phyloP scores from a whole-genome alignment of 2,797 vertebrate species.

The Pogoniulus pusillus region DNA sequence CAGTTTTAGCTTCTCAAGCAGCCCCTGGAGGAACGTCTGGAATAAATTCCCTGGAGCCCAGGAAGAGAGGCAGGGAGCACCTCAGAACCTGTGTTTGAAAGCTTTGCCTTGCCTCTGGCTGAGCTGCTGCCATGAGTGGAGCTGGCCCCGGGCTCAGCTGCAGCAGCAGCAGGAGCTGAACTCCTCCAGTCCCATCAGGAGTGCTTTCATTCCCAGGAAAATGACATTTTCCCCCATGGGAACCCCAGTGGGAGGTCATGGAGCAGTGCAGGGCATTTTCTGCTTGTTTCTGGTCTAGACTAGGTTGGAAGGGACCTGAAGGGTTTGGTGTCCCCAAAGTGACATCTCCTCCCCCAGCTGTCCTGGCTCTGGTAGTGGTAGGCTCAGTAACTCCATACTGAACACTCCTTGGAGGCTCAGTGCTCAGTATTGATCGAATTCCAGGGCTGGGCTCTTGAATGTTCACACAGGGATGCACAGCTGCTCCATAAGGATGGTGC shows the following conservation, averaged over 20 bases:
- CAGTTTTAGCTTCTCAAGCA: fast-evolving
- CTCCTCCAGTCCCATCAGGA: fast-evolving
- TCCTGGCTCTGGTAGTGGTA: too few species aligned
- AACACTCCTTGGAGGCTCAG: too few species aligned
- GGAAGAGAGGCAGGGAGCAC: background rate
- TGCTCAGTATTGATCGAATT: too few species aligned
- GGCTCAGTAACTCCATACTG: too few species aligned
- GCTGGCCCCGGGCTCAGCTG: background rate
- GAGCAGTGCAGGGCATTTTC: fast-evolving
- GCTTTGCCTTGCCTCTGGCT: background rate
- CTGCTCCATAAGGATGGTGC: background rate
- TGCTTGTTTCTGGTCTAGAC: background rate
- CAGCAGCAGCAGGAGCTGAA: fast-evolving
- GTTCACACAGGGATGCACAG: fast-evolving
- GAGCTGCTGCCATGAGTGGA: background rate
- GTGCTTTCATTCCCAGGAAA: background rate
- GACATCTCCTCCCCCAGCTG: fast-evolving
- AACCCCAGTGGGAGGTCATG: fast-evolving
- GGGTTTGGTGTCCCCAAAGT: background rate
- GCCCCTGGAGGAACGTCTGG: background rate
- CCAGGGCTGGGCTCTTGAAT: too few species aligned
- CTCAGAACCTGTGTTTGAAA: fast-evolving
- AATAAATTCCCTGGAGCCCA: background rate
- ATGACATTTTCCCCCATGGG: fast-evolving
- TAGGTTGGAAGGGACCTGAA: background rate